Evolutionary conservation across 1,140 invertebrate genomes (phyloP), one percentile per base, ranked within the genome.

Genomic region (Neodiprion pinetum): DNA sequence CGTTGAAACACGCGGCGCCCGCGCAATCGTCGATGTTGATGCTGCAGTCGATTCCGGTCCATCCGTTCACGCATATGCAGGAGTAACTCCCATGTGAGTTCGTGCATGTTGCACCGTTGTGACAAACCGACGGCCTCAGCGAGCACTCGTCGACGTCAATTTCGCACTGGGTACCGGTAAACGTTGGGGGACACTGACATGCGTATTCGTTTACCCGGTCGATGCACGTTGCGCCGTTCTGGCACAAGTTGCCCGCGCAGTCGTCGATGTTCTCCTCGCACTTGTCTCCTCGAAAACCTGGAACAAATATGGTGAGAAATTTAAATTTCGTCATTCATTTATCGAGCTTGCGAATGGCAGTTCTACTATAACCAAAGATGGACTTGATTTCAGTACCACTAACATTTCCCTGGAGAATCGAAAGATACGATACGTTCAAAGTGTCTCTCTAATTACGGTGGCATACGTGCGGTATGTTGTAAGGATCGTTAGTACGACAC

Each of bases 11-110:
- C 0, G 97, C 95, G 0, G 96, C 95, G 23, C 93, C 94, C 2
- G 94, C 94, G 84, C 97, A 99, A 86, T 99, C 97, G 86, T 98
- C 96, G 80, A 97, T 97, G 88, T 98, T 98, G 79, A 94, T 92
- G 17, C 95, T 95, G 86, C 97, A 98, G 82, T 98, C 95, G 0
- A 93, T 90, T 5, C 96, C 97, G 0, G 95, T 95, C 96, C 96
- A 98, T 17, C 97, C 97, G 83, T 97, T 98, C 48, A 98, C 96
- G 86, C 98, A 99, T 82, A 99, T 98, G 88, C 98, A 99, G 1
- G 95, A 95, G 88, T 95, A 99, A 8, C 95, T 94, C 61, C 96
- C 96, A 28, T 93, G 89, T 0, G 95, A 94, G 89, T 98, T 98
- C 48, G 95, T 97, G 84, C 97, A 98, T 2, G 97, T 98, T 2